These are phyloP conservation scores for Loripinus fragilis DNA, from an alignment of 2,888 invertebrate species.

Conservation along the genomic window DNA sequence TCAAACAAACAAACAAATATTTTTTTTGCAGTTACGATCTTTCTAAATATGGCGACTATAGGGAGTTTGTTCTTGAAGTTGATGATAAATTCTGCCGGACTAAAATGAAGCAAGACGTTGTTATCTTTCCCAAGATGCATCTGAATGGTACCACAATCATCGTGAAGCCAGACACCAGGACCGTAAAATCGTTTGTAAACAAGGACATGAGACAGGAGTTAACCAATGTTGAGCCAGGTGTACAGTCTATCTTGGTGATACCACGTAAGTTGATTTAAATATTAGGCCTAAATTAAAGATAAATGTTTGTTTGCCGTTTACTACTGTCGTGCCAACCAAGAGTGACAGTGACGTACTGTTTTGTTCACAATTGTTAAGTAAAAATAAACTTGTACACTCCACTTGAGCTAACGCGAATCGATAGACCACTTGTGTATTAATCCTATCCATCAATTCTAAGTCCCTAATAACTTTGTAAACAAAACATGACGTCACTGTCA, in stretches of 20 bases:
- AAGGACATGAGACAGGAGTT: conserved; percentile 37
- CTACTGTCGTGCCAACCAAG: too few species aligned
- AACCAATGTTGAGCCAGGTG: conserved; percentile 31
- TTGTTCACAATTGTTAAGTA: too few species aligned
- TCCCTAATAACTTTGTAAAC: too few species aligned
- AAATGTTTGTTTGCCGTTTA: too few species aligned
- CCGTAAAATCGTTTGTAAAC: conserved; percentile 35
- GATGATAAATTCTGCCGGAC: conserved; percentile 49
- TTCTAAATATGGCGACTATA: conserved; percentile 44
- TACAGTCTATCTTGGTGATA: conserved; percentile 47
- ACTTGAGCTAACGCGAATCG: too few species aligned
- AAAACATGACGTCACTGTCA: too few species aligned
- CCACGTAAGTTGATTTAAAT: conserved; percentile 47
- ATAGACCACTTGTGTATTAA: too few species aligned
- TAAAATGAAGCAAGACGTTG: conserved; percentile 41
- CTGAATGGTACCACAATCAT: conserved; percentile 49
- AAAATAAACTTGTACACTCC: too few species aligned
- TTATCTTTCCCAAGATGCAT: conserved; percentile 51
- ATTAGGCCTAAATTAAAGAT: too few species aligned
- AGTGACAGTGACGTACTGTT: too few species aligned
- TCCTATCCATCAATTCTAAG: too few species aligned
- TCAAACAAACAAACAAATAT: too few species aligned
- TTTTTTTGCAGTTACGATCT: conserved; percentile 48
- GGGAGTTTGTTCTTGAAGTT: conserved; percentile 38
- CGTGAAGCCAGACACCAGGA: conserved; percentile 41